Base-by-base conservation (phyloP, 2,888 invertebrate species). In the Antheraea assamensis region DNA sequence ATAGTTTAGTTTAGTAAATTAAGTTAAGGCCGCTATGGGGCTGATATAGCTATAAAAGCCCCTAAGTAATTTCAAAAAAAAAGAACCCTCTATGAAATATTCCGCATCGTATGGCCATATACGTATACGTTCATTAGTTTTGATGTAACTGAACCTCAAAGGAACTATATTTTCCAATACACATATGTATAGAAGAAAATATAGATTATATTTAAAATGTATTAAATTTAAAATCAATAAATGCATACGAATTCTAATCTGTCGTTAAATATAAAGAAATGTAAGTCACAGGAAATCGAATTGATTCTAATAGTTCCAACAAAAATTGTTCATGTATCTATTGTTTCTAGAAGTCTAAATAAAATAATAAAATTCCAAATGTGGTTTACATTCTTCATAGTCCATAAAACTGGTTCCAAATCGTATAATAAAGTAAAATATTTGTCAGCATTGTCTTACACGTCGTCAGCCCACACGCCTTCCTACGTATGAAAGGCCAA, bases 371-470 rank as follows among this genome's bases (percentile, higher is more conserved):
- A 61, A 61, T n/a, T 61, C 27, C 61, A 61, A 61, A 61, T 61
- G 61, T 17, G 61, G 27, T 21, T 58, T 24, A 58, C 58, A n/a
- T 58, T 58, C 24, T 58, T 58, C 58, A 30, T 15, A 17, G 27
- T 61, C 61, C 61, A 61, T 61, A 61, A 61, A 27, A 61, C 27
- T 3, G 17, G 61, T 27, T 61, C 7, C 2, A 61, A 61, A 4
- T n/a, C 21, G 55, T 55, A 7, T n/a, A 27, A 61, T 61, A 61
- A 61, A 30, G 61, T 17, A 27, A 61, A 17, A 61, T 61, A 61
- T 61, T 61, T 61, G 61, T 61, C 61, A 27, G 61, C 61, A 61
- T 17, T 30, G 27, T 61, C 61, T 61, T 61, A 30, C 61, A 30
- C 27, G 27, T 30, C 2, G 15, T 30, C 61, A 27, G 27, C 61